phyloP scores from a whole-genome alignment of 2,888 invertebrate species.

The Ceramica pisi region DNA sequence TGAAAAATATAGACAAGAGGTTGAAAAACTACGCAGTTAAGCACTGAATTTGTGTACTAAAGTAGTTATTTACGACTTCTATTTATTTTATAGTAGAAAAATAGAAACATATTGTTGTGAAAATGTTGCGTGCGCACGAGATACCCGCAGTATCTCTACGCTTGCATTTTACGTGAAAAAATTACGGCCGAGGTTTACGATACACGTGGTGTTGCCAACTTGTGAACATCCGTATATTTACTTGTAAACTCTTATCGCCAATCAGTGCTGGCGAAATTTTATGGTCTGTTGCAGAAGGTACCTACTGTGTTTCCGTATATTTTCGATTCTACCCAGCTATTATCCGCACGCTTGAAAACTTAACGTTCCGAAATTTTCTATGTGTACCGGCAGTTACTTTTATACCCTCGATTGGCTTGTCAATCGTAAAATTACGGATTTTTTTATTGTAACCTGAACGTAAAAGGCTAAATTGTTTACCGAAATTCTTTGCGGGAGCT shows the following conservation, averaged over 20 bases:
- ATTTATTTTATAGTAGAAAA: slow-evolving; percentile 28
- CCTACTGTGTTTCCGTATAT: slow-evolving; percentile 55
- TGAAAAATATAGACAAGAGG: background rate
- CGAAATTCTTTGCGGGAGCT: slow-evolving; percentile 14
- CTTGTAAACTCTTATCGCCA: slow-evolving; percentile 71
- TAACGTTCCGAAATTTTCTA: slow-evolving; percentile 24
- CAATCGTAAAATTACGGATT: slow-evolving; percentile 44
- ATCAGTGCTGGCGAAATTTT: slow-evolving; percentile 69
- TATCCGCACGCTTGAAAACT: slow-evolving; percentile 66
- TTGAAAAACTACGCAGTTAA: slow-evolving; percentile 11
- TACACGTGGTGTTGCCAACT: slow-evolving; percentile 50
- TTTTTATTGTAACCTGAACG: slow-evolving; percentile 30
- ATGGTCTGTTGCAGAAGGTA: slow-evolving; percentile 49
- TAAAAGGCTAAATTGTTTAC: slow-evolving; percentile 11
- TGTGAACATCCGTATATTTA: slow-evolving; percentile 66
- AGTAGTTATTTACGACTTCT: slow-evolving; percentile 4
- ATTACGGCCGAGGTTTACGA: slow-evolving; percentile 58
- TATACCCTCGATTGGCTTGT: slow-evolving; percentile 40
- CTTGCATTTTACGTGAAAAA: slow-evolving; percentile 53
- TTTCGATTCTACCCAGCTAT: slow-evolving; percentile 59
- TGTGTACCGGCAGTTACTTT: slow-evolving; percentile 39
- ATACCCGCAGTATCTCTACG: slow-evolving; percentile 5
- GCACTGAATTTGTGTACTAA: slow-evolving; percentile 5
- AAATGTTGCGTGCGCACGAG: slow-evolving; percentile 50
- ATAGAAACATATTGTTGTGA: slow-evolving; percentile 8